Base-by-base conservation (phyloP, 2,888 invertebrate species). In the Lithophane ornitopus region DNA sequence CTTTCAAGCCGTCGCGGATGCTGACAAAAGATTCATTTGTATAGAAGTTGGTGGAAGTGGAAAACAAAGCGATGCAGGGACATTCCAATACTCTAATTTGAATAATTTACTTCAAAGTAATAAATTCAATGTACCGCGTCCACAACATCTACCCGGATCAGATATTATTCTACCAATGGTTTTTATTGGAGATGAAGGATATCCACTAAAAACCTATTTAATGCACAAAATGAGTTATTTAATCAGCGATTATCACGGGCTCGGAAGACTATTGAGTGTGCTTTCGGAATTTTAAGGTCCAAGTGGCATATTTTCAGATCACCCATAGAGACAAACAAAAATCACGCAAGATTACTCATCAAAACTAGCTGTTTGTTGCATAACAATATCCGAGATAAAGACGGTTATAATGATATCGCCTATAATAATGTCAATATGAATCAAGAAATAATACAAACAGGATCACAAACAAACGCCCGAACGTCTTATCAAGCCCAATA, bases 11-110 rank as follows among this genome's bases (percentile, higher is more conserved):
- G 78, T 86, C 41, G 81, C 83, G 34, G 85, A 85, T 74, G n/a
- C n/a, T n/a, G n/a, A 82, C 68, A 70, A 74, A 74, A 81, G 69
- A 74, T 81, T 84, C 44, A 69, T 80, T 61, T 22, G 16, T 66
- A 66, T 84, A 73, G 77, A 84, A 70, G 77, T 85, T 72, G 85
- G 81, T 65, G 85, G 81, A 62, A 70, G 80, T 78, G 84, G 82
- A 66, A 83, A 74, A 79, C 81, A 84, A 80, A 85, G 85, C 72
- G 84, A 86, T 78, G 85, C 62, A 68, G 86, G 83, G 34, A 85
- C 84, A 65, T 87, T 85, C 66, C 80, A 83, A 76, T 82, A 80
- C 70, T 87, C 84, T 59, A 84, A 75, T 74, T 82, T 85, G 62
- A 83, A 85, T 72, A 62, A 76, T 69, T 78, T 74, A 62, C 22